These are phyloP conservation scores for Arge pagana DNA, from an alignment of 2,888 invertebrate species.

Conservation along the genomic window DNA sequence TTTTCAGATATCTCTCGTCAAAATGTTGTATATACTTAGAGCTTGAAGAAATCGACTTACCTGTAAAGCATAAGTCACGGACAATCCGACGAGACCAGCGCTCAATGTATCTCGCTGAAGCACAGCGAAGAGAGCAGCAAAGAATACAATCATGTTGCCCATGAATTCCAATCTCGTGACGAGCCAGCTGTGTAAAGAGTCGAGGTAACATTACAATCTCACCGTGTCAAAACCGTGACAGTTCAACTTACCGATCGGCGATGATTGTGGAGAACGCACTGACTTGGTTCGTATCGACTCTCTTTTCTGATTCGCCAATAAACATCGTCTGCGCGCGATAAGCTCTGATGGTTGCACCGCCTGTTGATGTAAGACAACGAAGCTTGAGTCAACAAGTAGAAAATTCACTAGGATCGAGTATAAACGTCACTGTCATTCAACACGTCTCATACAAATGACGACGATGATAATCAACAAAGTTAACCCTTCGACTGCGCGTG, in stretches of 20 bases:
- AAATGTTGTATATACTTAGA: neutral
- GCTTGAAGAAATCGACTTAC: too few species aligned
- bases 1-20: neutral
- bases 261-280: neutral
- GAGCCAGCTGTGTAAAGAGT: neutral
- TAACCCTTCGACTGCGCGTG: too few species aligned
- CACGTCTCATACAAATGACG: too few species aligned
- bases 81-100: neutral
- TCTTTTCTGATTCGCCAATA: neutral
- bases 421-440: too few species aligned
- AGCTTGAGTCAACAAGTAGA: too few species aligned
- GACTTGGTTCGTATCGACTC: neutral
- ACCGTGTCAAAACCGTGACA: too few species aligned
- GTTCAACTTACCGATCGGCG: conserved; percentile 23
- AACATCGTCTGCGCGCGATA: neutral
- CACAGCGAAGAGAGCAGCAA: neutral
- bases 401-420: conserved; percentile 6
- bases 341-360: neutral
- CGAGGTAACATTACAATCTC: neutral
- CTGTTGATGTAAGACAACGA: too few species aligned
- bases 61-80: neutral
- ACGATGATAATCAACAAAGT: too few species aligned
- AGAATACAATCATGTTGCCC: neutral
- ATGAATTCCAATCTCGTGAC: neutral
- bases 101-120: too few species aligned